A percentile compares a stretch with the other conserved stretches of the same genome.
These are phyloP conservation scores for Apogon hyalosoma DNA, from an alignment of 2,797 vertebrate genomes.

Conservation along the genomic window DNA sequence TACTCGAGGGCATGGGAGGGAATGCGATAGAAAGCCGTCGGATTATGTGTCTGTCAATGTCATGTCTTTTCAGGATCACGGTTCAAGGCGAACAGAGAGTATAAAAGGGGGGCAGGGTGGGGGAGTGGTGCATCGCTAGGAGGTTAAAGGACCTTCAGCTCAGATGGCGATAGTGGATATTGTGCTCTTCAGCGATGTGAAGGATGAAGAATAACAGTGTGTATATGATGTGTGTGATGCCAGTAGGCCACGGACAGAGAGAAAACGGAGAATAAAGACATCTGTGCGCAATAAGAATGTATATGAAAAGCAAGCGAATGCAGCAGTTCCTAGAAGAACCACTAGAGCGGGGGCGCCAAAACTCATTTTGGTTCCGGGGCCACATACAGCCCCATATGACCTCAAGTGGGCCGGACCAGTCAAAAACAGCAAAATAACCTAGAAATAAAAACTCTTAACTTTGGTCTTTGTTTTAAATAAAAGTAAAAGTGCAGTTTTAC, in stretches of 20 bases:
- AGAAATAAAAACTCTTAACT: too few relatives aligned
- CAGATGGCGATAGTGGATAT: constrained; percentile 51
- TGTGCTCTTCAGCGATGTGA: constrained; percentile 57
- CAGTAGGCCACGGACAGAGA: constrained; percentile 26
- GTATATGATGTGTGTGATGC: constrained; percentile 21
- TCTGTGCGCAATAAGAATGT: constrained; percentile 3
- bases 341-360: too few relatives aligned
- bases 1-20: constrained; percentile 57
- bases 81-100: constrained; percentile 67
- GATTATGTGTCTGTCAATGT: constrained; percentile 80
- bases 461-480: too few relatives aligned
- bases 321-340: too few relatives aligned
- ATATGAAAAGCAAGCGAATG: too few relatives aligned
- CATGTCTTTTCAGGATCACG: constrained; percentile 76
- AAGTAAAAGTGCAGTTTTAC: too few relatives aligned
- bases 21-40: constrained; percentile 60
- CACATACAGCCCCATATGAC: too few relatives aligned
- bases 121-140: constrained; percentile 63
- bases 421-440: too few relatives aligned
- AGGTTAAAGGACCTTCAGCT: constrained; percentile 66
- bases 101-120: constrained; percentile 50
- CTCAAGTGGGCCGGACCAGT: too few relatives aligned
- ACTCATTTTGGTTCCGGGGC: too few relatives aligned
- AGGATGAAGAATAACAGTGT: constrained; percentile 45
- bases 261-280: constrained; percentile 12